Evolutionary conservation across 2,113 vertebrate species (phyloP).

Genomic region (Albula glossodonta): DNA sequence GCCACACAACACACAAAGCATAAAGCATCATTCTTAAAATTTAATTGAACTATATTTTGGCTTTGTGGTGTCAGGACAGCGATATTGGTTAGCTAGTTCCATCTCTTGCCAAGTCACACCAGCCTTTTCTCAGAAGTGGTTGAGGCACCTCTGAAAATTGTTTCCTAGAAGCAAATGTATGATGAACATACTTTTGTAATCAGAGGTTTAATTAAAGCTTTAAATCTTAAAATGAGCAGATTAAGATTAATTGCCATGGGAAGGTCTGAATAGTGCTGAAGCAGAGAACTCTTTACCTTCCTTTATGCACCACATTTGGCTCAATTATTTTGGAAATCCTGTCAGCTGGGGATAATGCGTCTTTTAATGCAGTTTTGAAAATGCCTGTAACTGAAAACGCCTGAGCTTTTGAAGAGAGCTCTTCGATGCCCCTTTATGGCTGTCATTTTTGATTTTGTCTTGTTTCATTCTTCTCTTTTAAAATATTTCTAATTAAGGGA

Average conservation of each 20-base stretch:
- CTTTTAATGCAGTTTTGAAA: not conserved
- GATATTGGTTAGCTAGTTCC: not conserved
- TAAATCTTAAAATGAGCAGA: too few relatives aligned
- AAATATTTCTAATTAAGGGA: not conserved
- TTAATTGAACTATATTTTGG: too few relatives aligned
- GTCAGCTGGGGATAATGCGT: not conserved
- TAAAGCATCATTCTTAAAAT: too few relatives aligned
- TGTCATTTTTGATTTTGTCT: not conserved
- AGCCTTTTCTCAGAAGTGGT: not conserved
- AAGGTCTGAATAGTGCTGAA: not conserved
- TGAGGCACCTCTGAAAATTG: not conserved
- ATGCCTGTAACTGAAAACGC: not conserved
- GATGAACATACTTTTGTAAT: not conserved
- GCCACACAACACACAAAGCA: too few relatives aligned
- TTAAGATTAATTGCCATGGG: not conserved
- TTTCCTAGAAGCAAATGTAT: not conserved
- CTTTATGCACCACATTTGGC: not conserved
- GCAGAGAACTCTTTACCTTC: not conserved
- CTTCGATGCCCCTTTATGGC: not conserved
- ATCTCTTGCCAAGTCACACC: not conserved
- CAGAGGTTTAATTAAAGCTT: not conserved
- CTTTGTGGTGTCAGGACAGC: too few relatives aligned
- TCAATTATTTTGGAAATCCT: not conserved
- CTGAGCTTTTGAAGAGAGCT: not conserved
- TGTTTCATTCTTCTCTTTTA: not conserved